phyloP scores from a whole-genome alignment of 2,888 invertebrate genomes.

The Meteorus colon region DNA sequence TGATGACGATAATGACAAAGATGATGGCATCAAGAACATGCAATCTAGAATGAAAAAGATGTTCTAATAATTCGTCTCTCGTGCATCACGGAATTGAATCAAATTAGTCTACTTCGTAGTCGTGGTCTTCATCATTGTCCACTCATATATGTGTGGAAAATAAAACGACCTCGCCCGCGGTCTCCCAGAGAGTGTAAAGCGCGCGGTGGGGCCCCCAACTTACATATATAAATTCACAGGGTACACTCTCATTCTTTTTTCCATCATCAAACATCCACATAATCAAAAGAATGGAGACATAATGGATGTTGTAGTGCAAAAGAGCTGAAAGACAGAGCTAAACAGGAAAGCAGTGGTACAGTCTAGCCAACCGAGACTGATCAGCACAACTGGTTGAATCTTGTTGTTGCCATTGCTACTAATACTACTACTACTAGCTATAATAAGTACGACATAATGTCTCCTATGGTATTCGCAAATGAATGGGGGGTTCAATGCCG shows the following conservation, averaged over 20 bases:
- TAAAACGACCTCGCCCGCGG: slow-evolving; percentile 38
- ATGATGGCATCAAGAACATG: background rate
- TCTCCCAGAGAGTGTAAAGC: slow-evolving; percentile 28
- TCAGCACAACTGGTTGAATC: background rate
- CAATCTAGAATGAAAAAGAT: slow-evolving; percentile 15
- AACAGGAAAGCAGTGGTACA: slow-evolving; percentile 31
- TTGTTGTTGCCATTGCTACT: background rate
- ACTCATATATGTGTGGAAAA: slow-evolving; percentile 3
- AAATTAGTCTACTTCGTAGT: slow-evolving; percentile 33
- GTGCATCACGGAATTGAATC: slow-evolving; percentile 31
- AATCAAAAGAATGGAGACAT: background rate
- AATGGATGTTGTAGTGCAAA: background rate
- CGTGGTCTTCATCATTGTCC: background rate
- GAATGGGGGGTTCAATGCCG: background rate
- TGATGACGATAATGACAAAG: background rate
- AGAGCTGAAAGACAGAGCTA: slow-evolving; percentile 34
- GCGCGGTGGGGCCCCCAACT: slow-evolving; percentile 30
- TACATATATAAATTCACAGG: slow-evolving; percentile 32
- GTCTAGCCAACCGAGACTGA: slow-evolving; percentile 51
- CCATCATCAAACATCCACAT: background rate
- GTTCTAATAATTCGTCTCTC: slow-evolving; percentile 18
- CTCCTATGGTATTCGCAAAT: background rate
- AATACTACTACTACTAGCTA: background rate
- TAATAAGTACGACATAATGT: background rate
- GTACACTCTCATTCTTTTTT: slow-evolving; percentile 21